A percentile compares a stretch with the other conserved stretches of the same genome.
Evolutionary conservation across 2,113 vertebrate genomes (phyloP).

Genomic region (Apeltes quadracus): DNA sequence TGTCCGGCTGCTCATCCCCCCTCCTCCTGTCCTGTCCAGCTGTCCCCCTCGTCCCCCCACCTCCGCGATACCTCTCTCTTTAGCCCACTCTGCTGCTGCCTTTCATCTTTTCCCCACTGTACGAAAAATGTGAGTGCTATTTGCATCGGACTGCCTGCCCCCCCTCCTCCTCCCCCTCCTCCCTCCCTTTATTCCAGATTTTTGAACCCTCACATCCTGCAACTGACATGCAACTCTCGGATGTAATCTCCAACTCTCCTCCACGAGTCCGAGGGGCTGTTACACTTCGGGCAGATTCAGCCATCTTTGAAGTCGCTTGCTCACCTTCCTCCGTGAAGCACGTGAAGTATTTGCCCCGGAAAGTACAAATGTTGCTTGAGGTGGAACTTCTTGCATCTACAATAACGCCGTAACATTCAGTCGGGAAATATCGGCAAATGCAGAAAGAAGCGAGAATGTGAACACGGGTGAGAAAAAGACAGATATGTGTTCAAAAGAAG

Average conservation of each 20-base stretch:
- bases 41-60: too few relatives aligned
- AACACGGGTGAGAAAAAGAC: neutral
- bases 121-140: conserved; percentile 1
- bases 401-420: neutral
- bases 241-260: neutral
- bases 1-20: too few relatives aligned
- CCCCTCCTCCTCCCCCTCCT: neutral
- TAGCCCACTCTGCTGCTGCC: conserved; percentile 31
- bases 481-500: conserved; percentile 13
- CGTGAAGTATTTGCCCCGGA: neutral
- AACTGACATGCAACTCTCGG: neutral
- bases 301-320: neutral
- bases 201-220: neutral
- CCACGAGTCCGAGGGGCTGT: neutral
- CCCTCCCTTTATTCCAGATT: neutral
- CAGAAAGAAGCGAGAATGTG: conserved; percentile 1
- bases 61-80: conserved; percentile 30
- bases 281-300: neutral
- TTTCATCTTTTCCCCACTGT: neutral
- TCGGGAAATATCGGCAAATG: conserved; percentile 4
- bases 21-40: too few relatives aligned
- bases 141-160: neutral
- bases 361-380: neutral
- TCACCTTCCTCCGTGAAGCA: neutral
- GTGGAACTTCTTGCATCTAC: neutral